Evolutionary conservation across 2,888 invertebrate genomes (phyloP).

Genomic region (Hetaerina titia): DNA sequence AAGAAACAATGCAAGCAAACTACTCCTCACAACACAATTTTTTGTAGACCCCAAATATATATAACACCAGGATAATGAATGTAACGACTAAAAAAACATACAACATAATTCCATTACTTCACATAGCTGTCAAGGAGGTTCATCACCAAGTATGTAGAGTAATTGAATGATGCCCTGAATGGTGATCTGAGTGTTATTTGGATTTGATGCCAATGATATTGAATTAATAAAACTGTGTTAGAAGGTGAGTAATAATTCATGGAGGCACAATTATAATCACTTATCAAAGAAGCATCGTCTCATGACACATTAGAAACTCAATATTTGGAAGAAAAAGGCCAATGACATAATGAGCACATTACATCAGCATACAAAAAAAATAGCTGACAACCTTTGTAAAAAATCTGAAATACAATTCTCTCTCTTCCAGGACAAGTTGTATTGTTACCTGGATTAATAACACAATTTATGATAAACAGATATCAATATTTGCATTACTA

Average conservation of each 20-base stretch:
- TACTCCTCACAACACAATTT: conserved; percentile 9
- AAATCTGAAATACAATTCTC: background rate
- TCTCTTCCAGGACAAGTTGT: background rate
- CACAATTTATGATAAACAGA: background rate
- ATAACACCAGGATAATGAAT: background rate
- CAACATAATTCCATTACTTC: background rate
- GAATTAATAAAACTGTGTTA: conserved; percentile 22
- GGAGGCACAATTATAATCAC: conserved; percentile 40
- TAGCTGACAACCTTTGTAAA: background rate
- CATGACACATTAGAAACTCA: background rate
- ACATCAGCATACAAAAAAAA: background rate
- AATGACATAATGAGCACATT: background rate
- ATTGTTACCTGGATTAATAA: background rate
- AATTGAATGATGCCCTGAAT: background rate
- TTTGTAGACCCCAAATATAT: background rate
- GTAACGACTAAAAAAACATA: background rate
- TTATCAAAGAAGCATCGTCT: conserved; percentile 34
- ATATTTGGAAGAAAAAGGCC: background rate
- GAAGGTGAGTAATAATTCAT: background rate
- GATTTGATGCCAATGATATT: conserved; percentile 25
- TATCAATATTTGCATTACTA: background rate
- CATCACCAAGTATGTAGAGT: background rate
- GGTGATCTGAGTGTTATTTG: conserved; percentile 27
- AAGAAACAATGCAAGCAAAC: conserved; percentile 17
- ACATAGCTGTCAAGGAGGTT: background rate